These are phyloP conservation scores for Mythimna impura DNA, from an alignment of 2,888 invertebrate genomes.

Conservation along the genomic window DNA sequence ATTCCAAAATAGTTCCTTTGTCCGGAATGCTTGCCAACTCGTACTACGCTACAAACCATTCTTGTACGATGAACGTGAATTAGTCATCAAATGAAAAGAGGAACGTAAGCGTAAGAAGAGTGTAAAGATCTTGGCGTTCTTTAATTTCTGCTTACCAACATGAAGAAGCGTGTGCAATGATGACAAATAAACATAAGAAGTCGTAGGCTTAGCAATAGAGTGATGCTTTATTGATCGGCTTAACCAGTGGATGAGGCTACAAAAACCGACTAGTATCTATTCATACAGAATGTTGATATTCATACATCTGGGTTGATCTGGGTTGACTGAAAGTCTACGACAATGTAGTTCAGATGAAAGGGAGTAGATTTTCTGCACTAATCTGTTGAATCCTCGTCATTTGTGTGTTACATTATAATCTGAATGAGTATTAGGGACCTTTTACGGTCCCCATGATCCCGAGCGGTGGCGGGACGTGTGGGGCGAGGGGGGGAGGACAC, in stretches of 20 bases:
- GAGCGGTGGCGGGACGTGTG: background rate
- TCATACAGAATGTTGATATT: no score
- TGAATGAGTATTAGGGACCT: slow-evolving; percentile 26
- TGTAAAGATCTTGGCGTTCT: no score
- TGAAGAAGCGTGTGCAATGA: background rate
- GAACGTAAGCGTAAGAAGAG: no score
- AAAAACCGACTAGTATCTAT: no score
- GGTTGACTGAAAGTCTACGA: no score
- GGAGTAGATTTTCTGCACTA: slow-evolving; percentile 20
- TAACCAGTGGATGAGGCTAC: no score
- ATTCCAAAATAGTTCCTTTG: background rate
- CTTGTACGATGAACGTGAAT: no score
- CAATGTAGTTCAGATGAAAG: background rate
- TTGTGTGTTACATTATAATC: slow-evolving; percentile 27
- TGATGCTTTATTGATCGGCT: no score
- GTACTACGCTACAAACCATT: background rate
- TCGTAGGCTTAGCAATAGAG: no score
- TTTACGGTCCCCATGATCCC: slow-evolving; percentile 35
- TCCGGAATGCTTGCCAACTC: background rate
- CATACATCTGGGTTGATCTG: background rate
- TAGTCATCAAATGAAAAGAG: no score
- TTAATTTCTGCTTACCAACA: no score
- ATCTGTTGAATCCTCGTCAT: slow-evolving; percentile 11
- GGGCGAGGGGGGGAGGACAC: background rate
- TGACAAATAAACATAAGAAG: background rate